A percentile compares a stretch with the other conserved stretches of the same genome.
Evolutionary conservation across 2,113 vertebrate genomes (phyloP).

Genomic region (Argyrosomus japonicus): DNA sequence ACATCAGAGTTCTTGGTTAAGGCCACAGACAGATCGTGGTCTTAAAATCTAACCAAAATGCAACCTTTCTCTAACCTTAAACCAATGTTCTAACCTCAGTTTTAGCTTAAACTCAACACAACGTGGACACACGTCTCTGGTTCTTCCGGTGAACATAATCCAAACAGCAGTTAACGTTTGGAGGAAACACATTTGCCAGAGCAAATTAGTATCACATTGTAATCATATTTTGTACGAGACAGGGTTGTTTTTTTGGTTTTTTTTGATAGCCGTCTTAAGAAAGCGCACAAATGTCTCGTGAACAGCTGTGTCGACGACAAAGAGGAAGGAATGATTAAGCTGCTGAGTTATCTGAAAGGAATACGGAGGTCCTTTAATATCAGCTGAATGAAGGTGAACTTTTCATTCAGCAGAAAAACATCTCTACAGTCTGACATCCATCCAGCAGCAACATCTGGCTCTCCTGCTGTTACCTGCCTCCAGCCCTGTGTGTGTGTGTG

Average conservation of each 20-base stretch:
- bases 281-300: not conserved
- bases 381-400: slow-evolving; percentile 43
- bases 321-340: not conserved
- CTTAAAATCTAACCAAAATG: too few relatives aligned
- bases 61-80: too few relatives aligned
- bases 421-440: slow-evolving; percentile 40
- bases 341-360: not conserved
- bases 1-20: too few relatives aligned
- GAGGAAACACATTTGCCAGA: too few relatives aligned
- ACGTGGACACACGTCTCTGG: too few relatives aligned
- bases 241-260: not conserved
- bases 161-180: too few relatives aligned
- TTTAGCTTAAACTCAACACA: not conserved
- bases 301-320: not conserved
- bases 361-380: not conserved
- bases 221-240: not conserved
- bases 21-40: too few relatives aligned
- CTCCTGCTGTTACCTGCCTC: slow-evolving; percentile 60
- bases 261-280: not conserved
- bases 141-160: too few relatives aligned
- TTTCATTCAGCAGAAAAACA: slow-evolving; percentile 32
- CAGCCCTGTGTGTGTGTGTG: slow-evolving; percentile 26
- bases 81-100: not conserved
- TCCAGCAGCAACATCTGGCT: slow-evolving; percentile 61
- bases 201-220: too few relatives aligned